These are phyloP conservation scores for Ricordea florida DNA, from an alignment of 92 coral and sea anemone species.

Conservation along the genomic window DNA sequence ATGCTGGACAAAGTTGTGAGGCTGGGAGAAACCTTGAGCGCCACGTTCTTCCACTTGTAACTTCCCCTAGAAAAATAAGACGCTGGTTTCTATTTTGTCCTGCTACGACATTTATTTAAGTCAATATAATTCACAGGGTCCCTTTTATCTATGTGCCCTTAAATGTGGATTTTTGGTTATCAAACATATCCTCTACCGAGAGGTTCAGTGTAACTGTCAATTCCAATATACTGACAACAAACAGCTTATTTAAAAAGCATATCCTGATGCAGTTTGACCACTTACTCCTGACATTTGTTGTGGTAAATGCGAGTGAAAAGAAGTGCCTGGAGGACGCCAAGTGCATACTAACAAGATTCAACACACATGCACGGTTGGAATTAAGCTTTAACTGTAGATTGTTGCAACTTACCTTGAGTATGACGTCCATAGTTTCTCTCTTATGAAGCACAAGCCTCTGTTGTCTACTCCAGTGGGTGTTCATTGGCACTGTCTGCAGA, in stretches of 20 bases:
- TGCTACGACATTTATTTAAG: not conserved
- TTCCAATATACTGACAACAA: no score
- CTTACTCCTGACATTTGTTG: no score
- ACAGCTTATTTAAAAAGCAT: no score
- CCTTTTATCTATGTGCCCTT: no score
- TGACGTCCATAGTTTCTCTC: constrained; percentile 90
- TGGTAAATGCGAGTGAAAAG: no score
- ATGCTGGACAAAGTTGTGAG: constrained; percentile 89
- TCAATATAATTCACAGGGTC: not conserved
- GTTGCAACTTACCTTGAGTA: constrained; percentile 74
- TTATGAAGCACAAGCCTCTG: constrained; percentile 87
- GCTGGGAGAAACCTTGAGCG: constrained; percentile 96
- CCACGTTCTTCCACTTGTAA: constrained; percentile 93
- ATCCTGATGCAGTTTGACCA: no score
- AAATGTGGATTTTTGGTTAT: no score
- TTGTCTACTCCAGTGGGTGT: constrained; percentile 59
- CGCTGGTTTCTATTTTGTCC: not conserved
- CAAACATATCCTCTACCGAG: no score
- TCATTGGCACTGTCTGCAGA: constrained; percentile 37
- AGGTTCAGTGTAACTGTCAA: no score
- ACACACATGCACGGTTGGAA: not conserved
- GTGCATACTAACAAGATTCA: not conserved
- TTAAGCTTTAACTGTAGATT: no score
- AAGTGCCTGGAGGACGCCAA: no score
- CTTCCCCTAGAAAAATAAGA: constrained; percentile 73